A percentile compares a stretch with the other conserved stretches of the same genome.
phyloP scores from a whole-genome alignment of 2,888 invertebrate species.

The Eumacrocentrus americanus region DNA sequence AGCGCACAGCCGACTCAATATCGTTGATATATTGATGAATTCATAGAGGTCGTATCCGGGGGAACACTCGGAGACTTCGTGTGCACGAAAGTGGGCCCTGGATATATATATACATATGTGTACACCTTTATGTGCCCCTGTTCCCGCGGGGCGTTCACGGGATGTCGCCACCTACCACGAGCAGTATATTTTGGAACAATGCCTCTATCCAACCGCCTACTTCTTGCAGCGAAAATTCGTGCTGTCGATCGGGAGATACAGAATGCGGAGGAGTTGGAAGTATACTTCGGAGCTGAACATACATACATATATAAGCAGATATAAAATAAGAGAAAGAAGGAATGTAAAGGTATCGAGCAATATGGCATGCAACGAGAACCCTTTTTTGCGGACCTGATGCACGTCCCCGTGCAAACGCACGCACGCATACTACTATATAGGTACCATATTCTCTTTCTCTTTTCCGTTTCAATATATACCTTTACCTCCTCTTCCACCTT shows the following conservation, averaged over 20 bases:
- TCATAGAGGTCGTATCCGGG: constrained; percentile 43
- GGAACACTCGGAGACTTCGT: constrained; percentile 30
- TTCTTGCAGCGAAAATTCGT: constrained; percentile 39
- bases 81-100: constrained; percentile 16
- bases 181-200: constrained; percentile 46
- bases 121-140: too few species aligned
- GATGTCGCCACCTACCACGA: constrained; percentile 46
- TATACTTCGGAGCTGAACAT: constrained; percentile 10
- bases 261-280: constrained; percentile 22
- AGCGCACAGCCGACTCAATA: constrained; percentile 36
- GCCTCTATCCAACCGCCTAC: constrained; percentile 41
- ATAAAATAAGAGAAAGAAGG: constrained; percentile 2
- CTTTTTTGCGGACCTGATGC: constrained; percentile 9
- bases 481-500: constrained; percentile 23
- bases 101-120: too few species aligned
- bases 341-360: constrained; percentile 24
- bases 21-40: constrained; percentile 46
- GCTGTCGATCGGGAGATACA: constrained; percentile 41
- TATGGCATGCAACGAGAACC: constrained; percentile 34
- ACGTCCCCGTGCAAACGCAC: constrained; percentile 18
- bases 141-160: constrained; percentile 38
- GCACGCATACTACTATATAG: neutral
- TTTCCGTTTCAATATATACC: constrained; percentile 6
- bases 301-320: neutral
- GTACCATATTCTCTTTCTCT: neutral